Evolutionary conservation across 2,113 vertebrate genomes (phyloP).

Genomic region (Colistium nudipinnis): DNA sequence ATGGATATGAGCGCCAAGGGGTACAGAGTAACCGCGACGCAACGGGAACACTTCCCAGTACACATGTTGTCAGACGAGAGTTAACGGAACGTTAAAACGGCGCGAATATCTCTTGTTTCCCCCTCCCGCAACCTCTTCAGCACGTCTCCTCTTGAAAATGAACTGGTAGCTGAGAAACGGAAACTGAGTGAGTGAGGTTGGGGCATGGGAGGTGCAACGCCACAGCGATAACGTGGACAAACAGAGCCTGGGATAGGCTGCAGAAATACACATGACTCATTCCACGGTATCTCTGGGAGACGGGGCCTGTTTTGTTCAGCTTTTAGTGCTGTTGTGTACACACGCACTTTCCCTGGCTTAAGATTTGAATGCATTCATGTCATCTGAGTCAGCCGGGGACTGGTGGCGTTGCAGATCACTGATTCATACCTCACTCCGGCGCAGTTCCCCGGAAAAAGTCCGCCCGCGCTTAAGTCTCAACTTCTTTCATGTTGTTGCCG

Average conservation of each 20-base stretch:
- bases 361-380: background rate
- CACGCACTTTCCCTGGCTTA: background rate
- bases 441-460: background rate
- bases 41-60: slow-evolving; percentile 81
- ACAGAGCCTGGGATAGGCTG: slow-evolving; percentile 49
- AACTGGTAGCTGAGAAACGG: background rate
- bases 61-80: slow-evolving; percentile 79
- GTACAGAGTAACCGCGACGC: slow-evolving; percentile 76
- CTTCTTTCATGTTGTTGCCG: background rate
- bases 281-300: background rate
- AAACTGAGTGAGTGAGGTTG: background rate
- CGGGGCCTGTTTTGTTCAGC: slow-evolving; percentile 5
- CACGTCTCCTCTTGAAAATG: background rate
- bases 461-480: background rate
- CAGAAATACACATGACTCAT: slow-evolving; percentile 37
- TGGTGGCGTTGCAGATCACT: background rate
- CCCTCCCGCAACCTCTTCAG: no score
- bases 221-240: slow-evolving; percentile 34
- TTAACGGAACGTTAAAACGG: no score
- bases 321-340: background rate
- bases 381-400: background rate
- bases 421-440: no score
- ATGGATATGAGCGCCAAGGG: slow-evolving; percentile 78
- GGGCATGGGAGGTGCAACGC: slow-evolving; percentile 40
- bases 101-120: no score